These are phyloP conservation scores for Drosophila athabasca DNA, from an alignment of 1,140 invertebrate species.

Conservation along the genomic window DNA sequence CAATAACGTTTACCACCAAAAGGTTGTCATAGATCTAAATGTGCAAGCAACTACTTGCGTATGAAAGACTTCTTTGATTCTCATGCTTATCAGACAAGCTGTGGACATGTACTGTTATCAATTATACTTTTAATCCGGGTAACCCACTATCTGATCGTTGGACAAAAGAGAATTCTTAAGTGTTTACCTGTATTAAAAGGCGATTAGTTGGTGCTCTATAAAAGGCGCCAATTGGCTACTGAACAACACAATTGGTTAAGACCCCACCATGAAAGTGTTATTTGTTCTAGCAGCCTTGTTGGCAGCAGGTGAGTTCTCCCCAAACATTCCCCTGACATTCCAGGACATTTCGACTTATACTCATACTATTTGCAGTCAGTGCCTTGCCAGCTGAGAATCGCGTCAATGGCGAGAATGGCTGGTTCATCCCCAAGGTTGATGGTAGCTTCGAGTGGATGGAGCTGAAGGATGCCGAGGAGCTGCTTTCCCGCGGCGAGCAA, in stretches of 20 bases:
- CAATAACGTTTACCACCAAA: too few relatives aligned
- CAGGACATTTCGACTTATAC: too few relatives aligned
- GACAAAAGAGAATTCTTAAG: slow-evolving; percentile 34
- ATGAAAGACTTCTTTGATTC: too few relatives aligned
- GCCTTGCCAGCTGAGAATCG: slow-evolving; percentile 52
- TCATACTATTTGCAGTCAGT: slow-evolving; percentile 40
- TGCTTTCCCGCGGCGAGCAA: slow-evolving; percentile 29
- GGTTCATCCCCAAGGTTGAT: slow-evolving; percentile 48
- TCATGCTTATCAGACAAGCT: too few relatives aligned
- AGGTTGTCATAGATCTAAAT: too few relatives aligned
- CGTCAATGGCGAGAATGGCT: slow-evolving; percentile 53
- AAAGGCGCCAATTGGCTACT: slow-evolving; percentile 37
- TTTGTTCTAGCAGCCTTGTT: slow-evolving; percentile 48
- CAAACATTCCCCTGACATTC: too few relatives aligned
- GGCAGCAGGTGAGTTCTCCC: slow-evolving; percentile 36
- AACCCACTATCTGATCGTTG: slow-evolving; percentile 30
- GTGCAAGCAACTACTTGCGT: too few relatives aligned
- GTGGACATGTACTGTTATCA: slow-evolving; percentile 10
- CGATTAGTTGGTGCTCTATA: slow-evolving; percentile 53
- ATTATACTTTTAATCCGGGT: slow-evolving; percentile 23
- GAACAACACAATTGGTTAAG: slow-evolving; percentile 18
- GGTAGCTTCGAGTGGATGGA: slow-evolving; percentile 56
- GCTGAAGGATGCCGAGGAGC: slow-evolving; percentile 48
- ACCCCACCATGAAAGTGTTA: slow-evolving; percentile 54
- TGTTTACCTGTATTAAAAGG: slow-evolving; percentile 40